Evolutionary conservation across 37 sponge, comb jelly and placozoan species (phyloP), one percentile per base, ranked within the genome.

Genomic region (Theonella swinhoei): DNA sequence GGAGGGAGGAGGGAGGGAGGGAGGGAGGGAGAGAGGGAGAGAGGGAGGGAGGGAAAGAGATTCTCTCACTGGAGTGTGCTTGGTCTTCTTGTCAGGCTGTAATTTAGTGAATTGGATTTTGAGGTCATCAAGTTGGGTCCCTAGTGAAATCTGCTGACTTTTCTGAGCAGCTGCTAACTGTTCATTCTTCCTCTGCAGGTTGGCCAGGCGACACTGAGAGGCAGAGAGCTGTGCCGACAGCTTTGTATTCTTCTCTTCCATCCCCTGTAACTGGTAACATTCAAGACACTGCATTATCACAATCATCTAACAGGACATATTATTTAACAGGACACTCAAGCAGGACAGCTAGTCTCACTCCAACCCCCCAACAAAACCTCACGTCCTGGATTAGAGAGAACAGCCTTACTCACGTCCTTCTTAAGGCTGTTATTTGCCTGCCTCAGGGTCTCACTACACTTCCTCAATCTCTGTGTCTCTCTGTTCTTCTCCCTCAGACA

Each of bases 401-500:
- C 3, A 70, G 25, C 34, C 33, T 9, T 25, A 42, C 74, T 17
- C 28, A 87, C 87, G 47, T 87, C 75, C 19, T 42, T 64, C 29
- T 32, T 58, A 17, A 87, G 70, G 68, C 40, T 33, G 19, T 80
- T 67, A n/a, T 80, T 87, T 8, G 42, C 42, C 28, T 64, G 87
- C 38, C 66, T 80, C 11, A 87, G 30, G 35, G 69, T 65, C 9
- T 80, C 75, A 74, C 74, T 80, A 4, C 81, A 80, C 14, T 65
- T 72, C 23, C 39, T 65, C 3, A 87, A 39, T 42, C 87, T 28
- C 22, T 74, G 77, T 47, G 73, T 80, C 67, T 87, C 87, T 39
- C 34, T 80, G 24, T 61, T 32, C 66, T 80, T 87, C 42, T 74
- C 81, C 29, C 43, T 80, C 43, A 87, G 30, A 54, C 43, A 75